Evolutionary conservation across 1,140 invertebrate genomes (phyloP).

Genomic region (Heliconius eleuchia): DNA sequence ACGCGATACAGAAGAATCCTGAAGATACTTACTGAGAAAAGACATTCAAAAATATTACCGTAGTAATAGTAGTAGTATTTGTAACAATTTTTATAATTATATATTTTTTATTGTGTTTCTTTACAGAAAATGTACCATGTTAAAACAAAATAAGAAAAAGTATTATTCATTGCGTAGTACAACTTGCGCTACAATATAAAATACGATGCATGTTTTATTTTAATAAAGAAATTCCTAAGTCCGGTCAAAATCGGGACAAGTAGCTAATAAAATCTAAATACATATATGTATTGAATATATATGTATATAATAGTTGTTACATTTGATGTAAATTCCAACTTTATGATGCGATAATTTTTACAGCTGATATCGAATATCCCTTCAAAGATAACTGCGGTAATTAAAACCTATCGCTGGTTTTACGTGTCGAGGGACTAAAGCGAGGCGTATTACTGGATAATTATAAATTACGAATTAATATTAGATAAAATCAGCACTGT

Average conservation of each 20-base stretch:
- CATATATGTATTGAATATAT: neutral
- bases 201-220: neutral
- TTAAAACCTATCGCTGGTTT: slow-evolving; percentile 13
- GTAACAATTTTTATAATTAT: too few species aligned
- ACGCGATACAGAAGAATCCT: too few species aligned
- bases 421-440: slow-evolving; percentile 1
- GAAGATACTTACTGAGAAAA: too few species aligned
- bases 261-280: neutral
- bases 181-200: neutral
- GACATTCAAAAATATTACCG: too few species aligned
- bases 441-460: neutral
- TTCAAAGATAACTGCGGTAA: slow-evolving; percentile 6
- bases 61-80: too few species aligned
- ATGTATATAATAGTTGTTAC: neutral
- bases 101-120: neutral
- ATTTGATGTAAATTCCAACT: slow-evolving; percentile 1
- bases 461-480: slow-evolving; percentile 7
- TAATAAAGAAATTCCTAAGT: neutral
- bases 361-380: slow-evolving; percentile 9
- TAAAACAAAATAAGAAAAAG: too few species aligned
- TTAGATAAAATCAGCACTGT: slow-evolving; percentile 6
- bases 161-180: too few species aligned
- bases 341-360: slow-evolving; percentile 7
- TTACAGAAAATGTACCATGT: too few species aligned
- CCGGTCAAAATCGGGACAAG: neutral